A percentile compares a stretch with the other conserved stretches of the same genome.
phyloP scores from a whole-genome alignment of 1,140 invertebrate species.

The Heliothis virescens region DNA sequence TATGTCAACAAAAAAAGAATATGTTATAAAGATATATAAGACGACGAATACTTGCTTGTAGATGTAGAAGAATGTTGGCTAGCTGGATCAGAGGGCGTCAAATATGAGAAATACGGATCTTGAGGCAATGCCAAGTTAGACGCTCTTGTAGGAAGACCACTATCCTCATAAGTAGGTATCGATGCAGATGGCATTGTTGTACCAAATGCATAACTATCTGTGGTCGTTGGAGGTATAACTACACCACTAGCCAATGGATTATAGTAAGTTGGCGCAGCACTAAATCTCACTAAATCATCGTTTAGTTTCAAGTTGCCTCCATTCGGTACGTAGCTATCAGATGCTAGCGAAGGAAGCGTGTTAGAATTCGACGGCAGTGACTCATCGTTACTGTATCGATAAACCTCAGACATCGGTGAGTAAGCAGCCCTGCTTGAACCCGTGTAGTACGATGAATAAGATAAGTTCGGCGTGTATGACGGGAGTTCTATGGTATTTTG shows the following conservation, averaged over 20 bases:
- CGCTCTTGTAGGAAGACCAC: constrained; percentile 60
- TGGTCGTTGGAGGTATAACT: constrained; percentile 64
- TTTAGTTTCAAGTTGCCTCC: constrained; percentile 75
- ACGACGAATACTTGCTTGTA: constrained; percentile 67
- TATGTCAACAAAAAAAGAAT: not conserved
- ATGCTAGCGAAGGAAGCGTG: constrained; percentile 65
- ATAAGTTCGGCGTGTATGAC: constrained; percentile 77
- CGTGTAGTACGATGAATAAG: constrained; percentile 76
- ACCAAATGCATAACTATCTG: constrained; percentile 71
- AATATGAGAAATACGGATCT: constrained; percentile 76
- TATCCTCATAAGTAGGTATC: constrained; percentile 75
- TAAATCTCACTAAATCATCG: constrained; percentile 74
- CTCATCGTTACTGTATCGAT: constrained; percentile 80
- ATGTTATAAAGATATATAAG: constrained; percentile 73
- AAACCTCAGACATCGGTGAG: constrained; percentile 79
- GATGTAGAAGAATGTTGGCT: constrained; percentile 60
- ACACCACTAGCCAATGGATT: constrained; percentile 68
- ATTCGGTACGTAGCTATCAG: constrained; percentile 79
- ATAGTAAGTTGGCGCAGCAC: constrained; percentile 69
- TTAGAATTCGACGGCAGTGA: constrained; percentile 76
- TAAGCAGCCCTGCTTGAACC: constrained; percentile 69
- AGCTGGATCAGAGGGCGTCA: constrained; percentile 65
- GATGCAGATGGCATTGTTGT: constrained; percentile 62
- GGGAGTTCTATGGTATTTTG: constrained; percentile 73
- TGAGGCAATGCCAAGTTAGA: constrained; percentile 64